Base-by-base conservation (phyloP, 2,113 vertebrate species). In the Otus sunia region DNA sequence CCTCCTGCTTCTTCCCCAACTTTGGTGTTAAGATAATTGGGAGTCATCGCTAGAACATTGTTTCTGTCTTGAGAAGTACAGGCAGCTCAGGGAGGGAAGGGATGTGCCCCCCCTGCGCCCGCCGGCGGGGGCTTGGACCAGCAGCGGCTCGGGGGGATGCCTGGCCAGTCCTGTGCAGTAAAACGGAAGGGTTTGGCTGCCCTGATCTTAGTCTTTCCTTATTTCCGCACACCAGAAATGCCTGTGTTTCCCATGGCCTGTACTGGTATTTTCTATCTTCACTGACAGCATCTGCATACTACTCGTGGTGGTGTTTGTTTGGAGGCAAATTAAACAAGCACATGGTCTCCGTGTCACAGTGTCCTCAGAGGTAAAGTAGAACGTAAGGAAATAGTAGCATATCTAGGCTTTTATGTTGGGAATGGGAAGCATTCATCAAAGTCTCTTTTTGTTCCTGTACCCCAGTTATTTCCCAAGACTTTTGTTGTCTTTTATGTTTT, bases 101-200 rank as follows among this genome's bases (percentile, higher is more conserved):
- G 52, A 50, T 1, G 2, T 1, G 2, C 11, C 3, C 29, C 27
- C 32, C 22, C n/a, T 34, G 39, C 0, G 5, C 47, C 79, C 3
- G 11, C 53, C 4, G 6, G 26, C 0, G 2, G 64, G 82, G 60
- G 29, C 88, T n/a, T 26, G 37, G 34, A 43, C 34, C 15, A 10
- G 49, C 16, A 9, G n/a, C 0, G 1, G 32, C 25, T 4, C 6
- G 0, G 19, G 29, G 37, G 20, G 29, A 13, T 7, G 11, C 43
- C 21, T 15, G 62, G 88, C 43, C 39, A 23, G 17, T 32, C 15
- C 81, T 27, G 22, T 5, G 19, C 10, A 43, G 79, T 73, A 26
- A 63, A 90, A 93, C n/a, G 74, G 55, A 67, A 60, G 45, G 32
- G 4, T 67, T 55, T 59, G 45, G 19, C 45, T 75, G 69, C 47